These are phyloP conservation scores for Bombus turneri DNA, from an alignment of 1,140 invertebrate genomes.

Conservation along the genomic window DNA sequence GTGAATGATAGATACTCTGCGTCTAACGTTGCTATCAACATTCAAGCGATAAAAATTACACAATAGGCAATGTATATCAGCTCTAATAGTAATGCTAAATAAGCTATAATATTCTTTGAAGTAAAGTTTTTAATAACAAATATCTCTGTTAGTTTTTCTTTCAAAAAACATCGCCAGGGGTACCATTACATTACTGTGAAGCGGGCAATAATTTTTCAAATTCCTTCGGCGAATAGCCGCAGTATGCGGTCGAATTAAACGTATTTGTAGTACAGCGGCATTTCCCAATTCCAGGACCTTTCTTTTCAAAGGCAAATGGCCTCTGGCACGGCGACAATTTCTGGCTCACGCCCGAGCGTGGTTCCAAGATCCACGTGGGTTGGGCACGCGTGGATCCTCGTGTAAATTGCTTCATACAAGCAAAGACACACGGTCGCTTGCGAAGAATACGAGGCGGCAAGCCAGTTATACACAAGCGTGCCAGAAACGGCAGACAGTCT, in stretches of 20 bases:
- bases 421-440: slow-evolving; percentile 7
- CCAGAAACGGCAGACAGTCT: slow-evolving; percentile 59
- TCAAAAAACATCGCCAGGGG: background rate
- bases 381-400: slow-evolving; percentile 63
- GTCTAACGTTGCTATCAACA: background rate
- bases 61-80: no score
- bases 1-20: background rate
- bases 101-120: no score
- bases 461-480: slow-evolving; percentile 49
- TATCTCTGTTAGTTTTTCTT: background rate
- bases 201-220: slow-evolving; percentile 15
- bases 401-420: slow-evolving; percentile 75
- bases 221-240: background rate
- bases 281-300: background rate
- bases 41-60: no score
- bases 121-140: no score
- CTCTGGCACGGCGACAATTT: slow-evolving; percentile 35
- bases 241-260: slow-evolving; percentile 16
- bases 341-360: background rate
- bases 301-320: slow-evolving; percentile 13
- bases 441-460: slow-evolving; percentile 64
- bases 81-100: no score
- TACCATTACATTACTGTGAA: background rate
- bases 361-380: slow-evolving; percentile 43
- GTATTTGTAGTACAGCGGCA: slow-evolving; percentile 41